Conservation (phyloP, 1,140 invertebrate species). For the Mactra quadrangularis region DNA sequence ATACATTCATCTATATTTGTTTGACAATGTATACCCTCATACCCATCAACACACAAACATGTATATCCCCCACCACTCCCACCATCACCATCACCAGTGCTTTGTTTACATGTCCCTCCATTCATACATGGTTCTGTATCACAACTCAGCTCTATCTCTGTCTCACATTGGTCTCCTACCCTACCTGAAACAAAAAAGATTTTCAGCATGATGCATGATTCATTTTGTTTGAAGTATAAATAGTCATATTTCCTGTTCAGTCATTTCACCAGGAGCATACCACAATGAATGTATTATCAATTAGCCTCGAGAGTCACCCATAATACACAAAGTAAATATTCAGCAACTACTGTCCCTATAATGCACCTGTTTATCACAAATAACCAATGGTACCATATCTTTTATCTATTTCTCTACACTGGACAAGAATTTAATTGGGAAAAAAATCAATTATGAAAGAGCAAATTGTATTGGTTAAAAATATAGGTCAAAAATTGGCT, state of each 20-base stretch:
- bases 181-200: slow-evolving; percentile 84
- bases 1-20: slow-evolving; percentile 92
- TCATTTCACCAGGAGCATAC: too few species aligned
- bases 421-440: not conserved
- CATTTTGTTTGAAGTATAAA: too few species aligned
- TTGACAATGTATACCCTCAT: slow-evolving; percentile 92
- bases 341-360: too few species aligned
- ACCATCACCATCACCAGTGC: slow-evolving; percentile 22
- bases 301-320: too few species aligned
- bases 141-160: slow-evolving; percentile 3
- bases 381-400: too few species aligned
- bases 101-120: slow-evolving; percentile 93
- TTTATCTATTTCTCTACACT: not conserved
- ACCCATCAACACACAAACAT: slow-evolving; percentile 86
- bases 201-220: not conserved
- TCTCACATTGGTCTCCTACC: slow-evolving; percentile 88
- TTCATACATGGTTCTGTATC: slow-evolving; percentile 91
- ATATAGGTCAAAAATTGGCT: too few species aligned
- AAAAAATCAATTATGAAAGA: not conserved
- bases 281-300: too few species aligned
- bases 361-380: too few species aligned
- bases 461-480: too few species aligned
- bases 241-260: too few species aligned
- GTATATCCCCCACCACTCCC: slow-evolving; percentile 71
- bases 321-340: too few species aligned